Conservation (phyloP, 2,888 invertebrate genomes). For the Lasioglossum pauxillum region DNA sequence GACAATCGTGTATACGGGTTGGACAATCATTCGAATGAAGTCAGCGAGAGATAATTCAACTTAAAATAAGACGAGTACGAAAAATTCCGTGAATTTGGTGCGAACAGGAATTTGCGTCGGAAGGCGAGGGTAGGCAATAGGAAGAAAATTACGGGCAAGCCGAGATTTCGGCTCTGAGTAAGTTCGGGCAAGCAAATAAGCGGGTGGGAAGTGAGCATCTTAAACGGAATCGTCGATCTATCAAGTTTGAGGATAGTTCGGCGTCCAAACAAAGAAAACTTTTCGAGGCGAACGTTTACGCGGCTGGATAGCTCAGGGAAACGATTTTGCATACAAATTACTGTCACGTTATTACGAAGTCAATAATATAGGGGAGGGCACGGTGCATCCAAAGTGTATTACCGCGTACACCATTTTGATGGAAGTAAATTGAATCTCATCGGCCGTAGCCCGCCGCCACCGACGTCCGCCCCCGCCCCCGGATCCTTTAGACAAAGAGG, state of each 20-base stretch:
- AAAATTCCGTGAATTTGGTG: not conserved
- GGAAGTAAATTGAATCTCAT: slow-evolving; percentile 78
- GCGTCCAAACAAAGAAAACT: slow-evolving; percentile 68
- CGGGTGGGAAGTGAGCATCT: slow-evolving; percentile 21
- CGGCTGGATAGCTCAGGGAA: slow-evolving; percentile 66
- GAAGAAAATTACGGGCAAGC: not conserved
- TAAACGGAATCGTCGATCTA: slow-evolving; percentile 58
- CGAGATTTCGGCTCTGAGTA: not conserved
- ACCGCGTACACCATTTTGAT: slow-evolving; percentile 76
- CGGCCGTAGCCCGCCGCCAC: slow-evolving; percentile 64
- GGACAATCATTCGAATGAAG: not conserved
- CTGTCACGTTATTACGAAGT: slow-evolving; percentile 71
- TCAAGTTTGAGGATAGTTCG: slow-evolving; percentile 63
- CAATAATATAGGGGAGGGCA: slow-evolving; percentile 73
- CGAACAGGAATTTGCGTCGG: not conserved
- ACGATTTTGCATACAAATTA: slow-evolving; percentile 75
- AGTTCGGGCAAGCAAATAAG: slow-evolving; percentile 3
- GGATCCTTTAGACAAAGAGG: slow-evolving; percentile 70
- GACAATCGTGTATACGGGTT: not conserved
- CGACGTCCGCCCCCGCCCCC: slow-evolving; percentile 33
- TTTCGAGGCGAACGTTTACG: slow-evolving; percentile 57
- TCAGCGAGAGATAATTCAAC: not conserved
- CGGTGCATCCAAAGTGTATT: slow-evolving; percentile 74
- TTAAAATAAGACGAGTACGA: too few relatives aligned
- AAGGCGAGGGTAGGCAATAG: not conserved